Base-by-base conservation (phyloP, 2,113 vertebrate genomes). In the Callocephalon fimbriatum region DNA sequence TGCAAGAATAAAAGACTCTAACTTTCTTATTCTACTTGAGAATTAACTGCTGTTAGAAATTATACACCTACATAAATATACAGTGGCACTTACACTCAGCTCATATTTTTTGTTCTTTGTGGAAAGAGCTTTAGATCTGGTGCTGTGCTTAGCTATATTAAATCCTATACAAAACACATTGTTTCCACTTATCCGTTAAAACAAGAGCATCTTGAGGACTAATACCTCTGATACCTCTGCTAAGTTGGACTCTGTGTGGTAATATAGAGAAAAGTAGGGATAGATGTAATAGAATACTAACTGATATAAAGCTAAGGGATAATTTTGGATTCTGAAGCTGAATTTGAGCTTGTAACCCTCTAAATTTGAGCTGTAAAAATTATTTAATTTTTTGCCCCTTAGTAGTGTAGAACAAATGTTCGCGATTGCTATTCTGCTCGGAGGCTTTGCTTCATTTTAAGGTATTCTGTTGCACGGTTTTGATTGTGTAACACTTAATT, bases 91-190 rank as follows among this genome's bases (percentile, higher is more conserved):
- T 94, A 50, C 14, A 87, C 91, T 95, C 83, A 90, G 37, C 72
- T 96, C 86, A 85, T 71, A 78, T 58, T 80, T 40, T 88, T 93
- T 66, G 37, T 90, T 88, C 63, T 84, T 90, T 63, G n/a, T 80
- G 59, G 88, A 90, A 95, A 85, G 27, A 86, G 21, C 23, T 45
- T 54, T 86, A 35, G 90, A 70, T 31, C 81, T 83, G 84, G 25
- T 79, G 47, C 92, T 94, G 50, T 87, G 51, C 47, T 95, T 84
- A 88, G n/a, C 88, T 95, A n/a, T 97, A 82, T 76, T 77, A 78
- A 96, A 96, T 90, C 68, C 31, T 50, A 31, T 78, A 35, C 27
- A 91, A 96, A 94, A 51, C 40, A 90, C 12, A 79, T 27, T 62
- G 11, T 87, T 90, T 83, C 29, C 4, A 53, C 38, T 45, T 85